These are phyloP conservation scores for Orchesella flavescens DNA, from an alignment of 2,888 invertebrate species.

Conservation along the genomic window DNA sequence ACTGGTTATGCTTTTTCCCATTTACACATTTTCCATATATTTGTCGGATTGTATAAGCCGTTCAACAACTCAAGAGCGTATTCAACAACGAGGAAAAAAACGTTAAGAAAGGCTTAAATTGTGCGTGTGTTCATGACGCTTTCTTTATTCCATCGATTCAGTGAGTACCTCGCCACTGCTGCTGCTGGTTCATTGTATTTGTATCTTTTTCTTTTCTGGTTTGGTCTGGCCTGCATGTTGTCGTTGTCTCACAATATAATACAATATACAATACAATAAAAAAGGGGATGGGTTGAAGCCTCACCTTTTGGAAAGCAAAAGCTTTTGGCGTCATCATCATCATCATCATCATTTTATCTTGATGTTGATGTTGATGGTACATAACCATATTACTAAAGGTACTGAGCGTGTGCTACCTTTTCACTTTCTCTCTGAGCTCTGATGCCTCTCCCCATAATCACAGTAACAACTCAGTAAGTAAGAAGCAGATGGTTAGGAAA, in stretches of 20 bases:
- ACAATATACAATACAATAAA: background rate
- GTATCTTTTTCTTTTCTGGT: too few species aligned
- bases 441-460: background rate
- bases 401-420: background rate
- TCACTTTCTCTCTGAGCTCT: background rate
- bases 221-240: background rate
- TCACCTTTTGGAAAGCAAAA: slow-evolving; percentile 2
- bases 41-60: too few species aligned
- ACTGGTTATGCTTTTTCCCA: background rate
- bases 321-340: background rate
- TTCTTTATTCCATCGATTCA: background rate
- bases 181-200: background rate
- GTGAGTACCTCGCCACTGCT: background rate
- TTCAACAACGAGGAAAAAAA: too few species aligned
- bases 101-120: background rate
- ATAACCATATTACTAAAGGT: slow-evolving; percentile 4
- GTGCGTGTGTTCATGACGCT: background rate
- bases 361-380: slow-evolving; percentile 1
- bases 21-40: background rate
- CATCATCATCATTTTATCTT: too few species aligned
- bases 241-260: background rate
- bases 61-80: too few species aligned
- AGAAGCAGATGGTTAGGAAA: background rate
- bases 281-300: background rate
- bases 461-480: background rate